phyloP scores from a whole-genome alignment of 2,797 vertebrate species.

The Hyperoplus lanceolatus region DNA sequence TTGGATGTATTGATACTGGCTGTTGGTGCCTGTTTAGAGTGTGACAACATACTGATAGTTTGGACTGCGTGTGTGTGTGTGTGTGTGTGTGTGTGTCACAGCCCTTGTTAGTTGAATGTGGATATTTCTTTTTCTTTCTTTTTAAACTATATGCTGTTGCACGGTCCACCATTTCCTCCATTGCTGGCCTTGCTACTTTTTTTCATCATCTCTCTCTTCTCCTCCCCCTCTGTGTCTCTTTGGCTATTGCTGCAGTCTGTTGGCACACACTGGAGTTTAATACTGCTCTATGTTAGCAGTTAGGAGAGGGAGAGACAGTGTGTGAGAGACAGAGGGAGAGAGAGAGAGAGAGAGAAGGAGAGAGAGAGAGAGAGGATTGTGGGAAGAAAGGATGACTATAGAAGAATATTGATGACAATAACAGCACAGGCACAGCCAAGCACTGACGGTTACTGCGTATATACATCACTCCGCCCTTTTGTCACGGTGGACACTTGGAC shows the following conservation, averaged over 20 bases:
- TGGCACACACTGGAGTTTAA: constrained; percentile 61
- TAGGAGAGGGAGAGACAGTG: constrained; percentile 24
- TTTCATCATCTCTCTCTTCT: constrained; percentile 2
- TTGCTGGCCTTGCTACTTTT: constrained; percentile 7
- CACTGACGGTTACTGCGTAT: constrained; percentile 34
- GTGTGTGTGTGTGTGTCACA: not conserved
- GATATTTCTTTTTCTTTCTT: not conserved
- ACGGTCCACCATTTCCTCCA: not conserved
- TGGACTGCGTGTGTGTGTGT: not conserved
- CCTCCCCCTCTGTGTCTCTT: constrained; percentile 26
- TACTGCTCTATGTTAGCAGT: constrained; percentile 56
- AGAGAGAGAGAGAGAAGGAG: constrained; percentile 11
- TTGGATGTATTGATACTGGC: not conserved
- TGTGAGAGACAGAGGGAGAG: constrained; percentile 26
- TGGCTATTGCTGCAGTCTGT: constrained; percentile 72
- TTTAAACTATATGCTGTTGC: not conserved
- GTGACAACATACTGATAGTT: not conserved
- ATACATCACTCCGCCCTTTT: constrained; percentile 49
- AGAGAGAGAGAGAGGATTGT: constrained; percentile 9
- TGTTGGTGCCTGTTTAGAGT: not conserved
- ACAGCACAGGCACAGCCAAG: constrained; percentile 36
- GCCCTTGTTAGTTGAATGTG: not conserved
- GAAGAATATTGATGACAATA: constrained; percentile 62
- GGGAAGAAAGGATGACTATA: constrained; percentile 34
- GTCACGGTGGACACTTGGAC: constrained; percentile 21